Evolutionary conservation across 1,140 invertebrate genomes (phyloP), one percentile per base, ranked within the genome.

Genomic region (Euschistus heros): DNA sequence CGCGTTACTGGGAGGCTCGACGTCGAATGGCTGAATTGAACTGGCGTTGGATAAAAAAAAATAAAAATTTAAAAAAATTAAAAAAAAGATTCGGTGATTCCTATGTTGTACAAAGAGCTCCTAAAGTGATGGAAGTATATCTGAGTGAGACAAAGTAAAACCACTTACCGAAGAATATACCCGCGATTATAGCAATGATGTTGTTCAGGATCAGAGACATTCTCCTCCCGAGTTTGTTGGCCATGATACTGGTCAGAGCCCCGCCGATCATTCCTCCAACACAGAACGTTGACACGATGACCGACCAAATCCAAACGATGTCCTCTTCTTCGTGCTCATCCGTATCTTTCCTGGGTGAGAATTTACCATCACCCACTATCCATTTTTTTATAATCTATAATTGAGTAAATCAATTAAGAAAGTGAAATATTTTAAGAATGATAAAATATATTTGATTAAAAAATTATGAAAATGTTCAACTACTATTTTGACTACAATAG

Each of bases 251-350:
- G 2, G 57, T 27, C 8, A 59, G 20, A 2, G 55, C 64, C 10
- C 64, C 64, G 14, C 64, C 64, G 15, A 65, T 30, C 52, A 65
- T 65, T 5, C 64, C 64, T 2, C 64, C 64, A 15, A 65, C 26
- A 37, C 64, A 65, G 52, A 65, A 59, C 5, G 46, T 59, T 0
- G 64, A 59, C 2, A 54, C 55, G 13, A 57, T 47, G 2, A 33
- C 18, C 6, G 52, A 33, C 64, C 64, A 65, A 22, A 60, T 15
- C 14, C 59, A 20, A 3, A 26, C 59, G 27, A 65, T 17, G n/a
- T 60, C 37, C 14, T 1, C 13, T 37, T 44, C 15, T 6, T 60
- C 27, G n/a, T 13, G 37, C 27, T 65, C 33, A 2, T 60, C 27
- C 46, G 54, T 13, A 6, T 54, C 37, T 5, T 42, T 42, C 17